Conservation (phyloP, 2,113 vertebrate genomes). For the Sinocyclocheilus grahami region DNA sequence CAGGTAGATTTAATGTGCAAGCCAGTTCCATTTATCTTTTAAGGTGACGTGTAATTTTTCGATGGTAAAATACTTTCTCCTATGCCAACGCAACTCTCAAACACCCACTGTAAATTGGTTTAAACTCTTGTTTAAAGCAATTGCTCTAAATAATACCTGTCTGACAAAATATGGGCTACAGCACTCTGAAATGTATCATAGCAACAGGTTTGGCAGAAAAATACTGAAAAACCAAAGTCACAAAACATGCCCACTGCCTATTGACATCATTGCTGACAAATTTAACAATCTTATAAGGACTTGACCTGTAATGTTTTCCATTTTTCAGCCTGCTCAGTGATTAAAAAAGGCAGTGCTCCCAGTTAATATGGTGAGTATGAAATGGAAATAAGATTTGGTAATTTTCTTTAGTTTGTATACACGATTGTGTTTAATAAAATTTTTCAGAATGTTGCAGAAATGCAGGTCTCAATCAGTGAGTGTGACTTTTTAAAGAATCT, state of each 20-base stretch:
- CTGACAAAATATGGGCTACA: background rate
- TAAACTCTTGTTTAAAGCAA: background rate
- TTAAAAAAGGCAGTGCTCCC: background rate
- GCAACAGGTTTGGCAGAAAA: background rate
- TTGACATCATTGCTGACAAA: background rate
- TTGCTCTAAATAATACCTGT: background rate
- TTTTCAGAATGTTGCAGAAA: background rate
- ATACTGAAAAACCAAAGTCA: background rate
- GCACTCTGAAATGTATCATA: background rate
- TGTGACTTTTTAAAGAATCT: too few species aligned
- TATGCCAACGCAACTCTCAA: background rate
- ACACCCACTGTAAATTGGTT: background rate
- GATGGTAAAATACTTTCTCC: background rate
- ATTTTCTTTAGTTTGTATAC: background rate
- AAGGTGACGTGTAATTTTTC: background rate
- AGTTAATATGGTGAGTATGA: background rate
- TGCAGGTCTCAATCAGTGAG: too few species aligned
- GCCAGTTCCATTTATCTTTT: background rate
- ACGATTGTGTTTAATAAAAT: background rate
- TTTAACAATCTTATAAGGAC: background rate
- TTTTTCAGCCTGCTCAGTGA: background rate
- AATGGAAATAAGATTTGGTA: background rate
- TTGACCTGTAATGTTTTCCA: background rate
- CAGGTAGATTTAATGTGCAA: background rate
- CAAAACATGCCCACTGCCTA: background rate